Evolutionary conservation across 2,888 invertebrate species (phyloP).

Genomic region (Uropetala carovei): DNA sequence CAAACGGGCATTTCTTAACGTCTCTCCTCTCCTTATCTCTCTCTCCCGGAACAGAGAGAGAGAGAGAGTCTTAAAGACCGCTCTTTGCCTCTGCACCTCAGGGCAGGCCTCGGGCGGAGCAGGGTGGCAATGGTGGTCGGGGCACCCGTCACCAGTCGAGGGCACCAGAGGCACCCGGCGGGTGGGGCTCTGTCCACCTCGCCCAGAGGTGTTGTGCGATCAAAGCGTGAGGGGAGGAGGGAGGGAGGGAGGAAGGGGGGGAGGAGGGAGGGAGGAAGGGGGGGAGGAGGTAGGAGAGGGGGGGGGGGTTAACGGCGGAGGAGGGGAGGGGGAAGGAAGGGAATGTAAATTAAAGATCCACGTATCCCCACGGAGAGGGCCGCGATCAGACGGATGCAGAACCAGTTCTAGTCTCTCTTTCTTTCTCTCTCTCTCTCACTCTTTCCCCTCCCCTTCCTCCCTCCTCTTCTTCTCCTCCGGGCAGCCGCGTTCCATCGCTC

Average conservation of each 20-base stretch:
- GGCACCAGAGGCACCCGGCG: not conserved
- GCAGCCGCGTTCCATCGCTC: constrained; percentile 55
- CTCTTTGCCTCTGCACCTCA: constrained; percentile 36
- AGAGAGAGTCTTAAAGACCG: not conserved
- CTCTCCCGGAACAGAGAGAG: constrained; percentile 5
- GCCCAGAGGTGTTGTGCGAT: not conserved
- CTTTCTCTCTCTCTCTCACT: constrained; percentile 3
- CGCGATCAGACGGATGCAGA: constrained; percentile 49
- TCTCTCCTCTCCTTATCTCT: not conserved
- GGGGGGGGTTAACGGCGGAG: not conserved
- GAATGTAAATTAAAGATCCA: constrained; percentile 26
- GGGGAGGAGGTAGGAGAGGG: not conserved
- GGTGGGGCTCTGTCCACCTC: not conserved
- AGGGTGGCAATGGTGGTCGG: not conserved
- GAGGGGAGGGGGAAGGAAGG: not conserved
- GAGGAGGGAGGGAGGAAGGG: not conserved
- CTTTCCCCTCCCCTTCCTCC: not conserved
- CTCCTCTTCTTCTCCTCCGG: constrained; percentile 2
- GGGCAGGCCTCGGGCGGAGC: not conserved
- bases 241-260: not conserved
- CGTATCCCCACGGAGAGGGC: not conserved
- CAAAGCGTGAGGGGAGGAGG: not conserved
- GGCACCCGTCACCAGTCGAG: not conserved
- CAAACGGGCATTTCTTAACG: constrained; percentile 6
- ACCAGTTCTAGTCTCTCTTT: constrained; percentile 37